Evolutionary conservation across 53 echinoderm and acorn worm species (phyloP), one percentile per base, ranked within the genome.

Genomic region (Stichopus horrens): DNA sequence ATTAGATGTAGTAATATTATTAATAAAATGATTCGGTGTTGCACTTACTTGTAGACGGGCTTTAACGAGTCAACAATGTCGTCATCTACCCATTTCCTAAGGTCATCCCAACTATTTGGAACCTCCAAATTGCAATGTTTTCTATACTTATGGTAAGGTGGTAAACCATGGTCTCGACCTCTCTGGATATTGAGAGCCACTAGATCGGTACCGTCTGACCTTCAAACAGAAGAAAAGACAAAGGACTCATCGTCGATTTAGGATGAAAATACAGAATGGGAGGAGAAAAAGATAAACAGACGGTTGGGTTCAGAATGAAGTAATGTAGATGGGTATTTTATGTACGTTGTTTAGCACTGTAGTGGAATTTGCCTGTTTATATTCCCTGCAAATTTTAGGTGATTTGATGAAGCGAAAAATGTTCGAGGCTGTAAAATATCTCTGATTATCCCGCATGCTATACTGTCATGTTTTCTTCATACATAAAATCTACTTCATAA

Each of bases 151-250:
- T 86, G 87, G 75, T 96, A 96, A 52, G 90, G 20, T 10, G 94
- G 93, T 6, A 96, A 51, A 51, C 96, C 95, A 67, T 96, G 95
- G 63, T 96, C 96, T n/a, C 96, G 86, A 21, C 94, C 92, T 53
- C 96, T 91, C 76, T 96, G 96, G 23, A 96, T 92, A 77, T 96
- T 96, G 21, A 95, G 23, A 57, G 96, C 87, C 58, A 91, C 86
- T 7, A 96, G 79, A 74, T 96, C 96, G 9, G 90, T 16, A 1
- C 95, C 96, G 5, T 55, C 88, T 10, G 92, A 13, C 6, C 79
- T 79, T 6, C 91, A 53, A 55, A 7, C 11, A 53, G 53, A 7
- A 63, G 63, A 63, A 16, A 63, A 13, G 63, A 4, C 16, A 10
- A 10, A 63, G 11, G 63, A 63, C 63, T 63, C 16, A 13, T 63